Conservation (phyloP, 1,140 invertebrate genomes). For the Aphaenogaster ashmeadi region DNA sequence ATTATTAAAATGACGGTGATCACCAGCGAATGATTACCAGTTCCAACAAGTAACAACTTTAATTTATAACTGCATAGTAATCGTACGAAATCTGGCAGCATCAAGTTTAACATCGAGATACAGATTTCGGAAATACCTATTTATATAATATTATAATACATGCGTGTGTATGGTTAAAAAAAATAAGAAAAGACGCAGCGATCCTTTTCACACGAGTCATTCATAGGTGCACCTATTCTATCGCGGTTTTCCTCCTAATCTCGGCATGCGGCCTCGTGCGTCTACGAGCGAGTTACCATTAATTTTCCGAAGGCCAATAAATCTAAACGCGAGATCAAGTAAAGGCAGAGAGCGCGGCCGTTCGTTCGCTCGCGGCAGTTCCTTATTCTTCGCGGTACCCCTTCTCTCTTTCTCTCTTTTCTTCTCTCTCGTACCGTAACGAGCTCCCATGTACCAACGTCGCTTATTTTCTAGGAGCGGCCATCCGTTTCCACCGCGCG, state of each 20-base stretch:
- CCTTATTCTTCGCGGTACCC: constrained; percentile 74
- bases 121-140: neutral
- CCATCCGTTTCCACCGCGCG: constrained; percentile 73
- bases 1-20: neutral
- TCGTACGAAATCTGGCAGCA: neutral
- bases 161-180: no score
- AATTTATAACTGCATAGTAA: neutral
- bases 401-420: constrained; percentile 22
- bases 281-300: constrained; percentile 78
- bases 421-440: constrained; percentile 81
- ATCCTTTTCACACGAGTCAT: neutral
- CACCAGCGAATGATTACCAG: neutral
- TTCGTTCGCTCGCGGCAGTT: constrained; percentile 74
- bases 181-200: constrained; percentile 8
- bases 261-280: constrained; percentile 11
- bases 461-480: constrained; percentile 82
- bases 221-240: constrained; percentile 3
- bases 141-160: neutral
- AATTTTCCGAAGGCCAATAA: constrained; percentile 80
- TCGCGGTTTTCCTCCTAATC: constrained; percentile 42
- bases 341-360: constrained; percentile 66
- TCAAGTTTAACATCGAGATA: neutral
- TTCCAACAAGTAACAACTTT: constrained; percentile 1
- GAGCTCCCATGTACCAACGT: constrained; percentile 84
- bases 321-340: constrained; percentile 80